Evolutionary conservation across 2,888 invertebrate species (phyloP).

Genomic region (Torymus texanus): DNA sequence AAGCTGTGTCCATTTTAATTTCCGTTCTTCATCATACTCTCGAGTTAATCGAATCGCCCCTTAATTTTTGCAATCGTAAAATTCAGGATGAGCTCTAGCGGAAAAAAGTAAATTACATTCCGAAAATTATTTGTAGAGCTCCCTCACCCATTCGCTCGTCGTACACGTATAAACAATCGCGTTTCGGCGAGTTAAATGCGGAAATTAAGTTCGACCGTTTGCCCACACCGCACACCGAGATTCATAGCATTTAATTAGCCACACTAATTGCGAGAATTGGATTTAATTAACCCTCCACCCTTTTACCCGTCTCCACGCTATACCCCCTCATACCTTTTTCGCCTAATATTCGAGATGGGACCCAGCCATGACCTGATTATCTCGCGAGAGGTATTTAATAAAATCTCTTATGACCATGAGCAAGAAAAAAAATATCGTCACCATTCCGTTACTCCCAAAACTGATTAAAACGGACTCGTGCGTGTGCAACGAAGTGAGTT

Average conservation of each 20-base stretch:
- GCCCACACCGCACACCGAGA: slow-evolving; percentile 51
- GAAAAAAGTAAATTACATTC: background rate
- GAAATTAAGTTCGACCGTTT: slow-evolving; percentile 45
- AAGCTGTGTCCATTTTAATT: no score
- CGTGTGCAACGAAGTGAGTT: no score
- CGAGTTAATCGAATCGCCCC: background rate
- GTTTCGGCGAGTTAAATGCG: slow-evolving; percentile 24
- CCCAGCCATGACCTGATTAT: background rate
- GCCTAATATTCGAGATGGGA: slow-evolving; percentile 29
- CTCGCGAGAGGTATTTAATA: slow-evolving; percentile 20
- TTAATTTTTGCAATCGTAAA: slow-evolving; percentile 6
- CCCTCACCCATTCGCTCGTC: background rate
- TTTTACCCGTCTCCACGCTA: slow-evolving; percentile 55
- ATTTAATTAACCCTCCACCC: slow-evolving; percentile 70
- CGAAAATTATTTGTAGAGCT: slow-evolving; percentile 13
- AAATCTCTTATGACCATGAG: background rate
- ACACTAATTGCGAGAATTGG: slow-evolving; percentile 70
- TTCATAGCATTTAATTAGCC: slow-evolving; percentile 69
- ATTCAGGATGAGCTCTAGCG: background rate
- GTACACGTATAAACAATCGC: slow-evolving; percentile 26
- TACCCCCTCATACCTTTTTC: background rate
- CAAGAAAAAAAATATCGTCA: background rate
- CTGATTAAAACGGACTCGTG: slow-evolving; percentile 16
- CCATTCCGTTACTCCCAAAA: background rate
- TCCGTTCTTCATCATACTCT: no score